Evolutionary conservation across 2,113 vertebrate genomes (phyloP), one percentile per base, ranked within the genome.

Genomic region (Nycticebus coucang): DNA sequence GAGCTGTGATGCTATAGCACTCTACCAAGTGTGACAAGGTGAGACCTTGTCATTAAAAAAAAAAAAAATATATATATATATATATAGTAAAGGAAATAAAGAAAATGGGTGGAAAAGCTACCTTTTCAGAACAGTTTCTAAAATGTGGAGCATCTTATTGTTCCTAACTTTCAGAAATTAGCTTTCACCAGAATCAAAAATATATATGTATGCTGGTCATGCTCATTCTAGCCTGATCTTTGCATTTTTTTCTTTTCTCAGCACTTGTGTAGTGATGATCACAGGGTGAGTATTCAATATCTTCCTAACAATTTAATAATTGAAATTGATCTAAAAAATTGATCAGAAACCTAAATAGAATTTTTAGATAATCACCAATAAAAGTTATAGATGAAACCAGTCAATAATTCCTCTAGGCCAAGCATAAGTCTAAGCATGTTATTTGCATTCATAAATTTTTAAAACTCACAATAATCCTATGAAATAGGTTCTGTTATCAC

Each of bases 361-460:
- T 94, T 90, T 95, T 94, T 14, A 94, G 12, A 64, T 89, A 92
- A 85, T 22, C 17, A 84, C 30, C 41, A 90, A 87, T 3, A 77
- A 45, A 37, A 10, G 13, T 8, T 83, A 4, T 35, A 64, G 6
- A 83, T 80, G 78, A 93, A 59, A 75, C 5, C 3, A 83, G n/a
- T n/a, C 28, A 86, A 64, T 21, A 71, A 4, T 80, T 93, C 8
- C 21, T 84, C 26, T 7, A 74, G 64, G n/a, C 11, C 35, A 93
- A 1, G 4, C 4, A n/a, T 81, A 57, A 81, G 22, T 62, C 4
- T 92, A 93, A 95, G 14, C 11, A 64, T 26, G 5, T 71, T 85
- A n/a, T 12, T 64, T 87, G 4, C n/a, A 87, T 55, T 89, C 71
- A 50, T 89, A 75, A 83, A 7, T 64, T 93, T 75, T 64, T 4